Base-by-base conservation (phyloP, 2,113 vertebrate genomes). In the Ophiodon elongatus region DNA sequence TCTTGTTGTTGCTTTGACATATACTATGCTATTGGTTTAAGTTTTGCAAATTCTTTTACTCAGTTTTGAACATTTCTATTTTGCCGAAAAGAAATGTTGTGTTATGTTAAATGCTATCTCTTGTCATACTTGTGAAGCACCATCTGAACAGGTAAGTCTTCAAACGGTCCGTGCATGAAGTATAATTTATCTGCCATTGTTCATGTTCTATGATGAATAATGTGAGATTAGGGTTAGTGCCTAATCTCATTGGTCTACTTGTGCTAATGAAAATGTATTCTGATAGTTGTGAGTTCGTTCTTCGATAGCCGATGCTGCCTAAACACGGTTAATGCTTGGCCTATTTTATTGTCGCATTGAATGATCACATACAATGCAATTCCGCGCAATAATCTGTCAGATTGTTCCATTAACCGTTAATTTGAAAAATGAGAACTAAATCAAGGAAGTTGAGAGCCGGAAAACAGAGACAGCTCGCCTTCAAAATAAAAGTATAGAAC, bases 71-170 rank as follows among this genome's bases (percentile, higher is more conserved):
- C 11, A 71, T 80, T 73, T 75, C 13, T 47, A 66, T 35, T 74
- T 60, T 6, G 60, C 6, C 25, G 71, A 57, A 67, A 37, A 64
- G 2, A 71, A 62, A 45, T 56, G 63, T 47, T 63, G 27, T 81
- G 41, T 80, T 52, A 56, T 79, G 62, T 83, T 27, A 77, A 81
- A 88, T 91, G 69, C 62, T 73, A 15, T 85, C 1, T 77, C 8
- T 73, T 85, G 33, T 89, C 76, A 85, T 78, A 71, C 73, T 79
- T 88, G 80, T 91, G 83, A 91, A 69, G 65, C 63, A 47, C 62
- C 91, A 52, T 59, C 72, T 83, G 67, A 85, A 47, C 76, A 93
- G 94, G 94, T 95, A 94, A 93, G 94, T 88, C 59, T 78, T 60
- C 70, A 63, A 57, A 57, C 25, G 1, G 10, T 27, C 54, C 23